Percentiles rank a stretch among this genome's conserved stretches.
Conservation (phyloP, 2,797 vertebrate species). For the Sarcoramphus papa region DNA sequence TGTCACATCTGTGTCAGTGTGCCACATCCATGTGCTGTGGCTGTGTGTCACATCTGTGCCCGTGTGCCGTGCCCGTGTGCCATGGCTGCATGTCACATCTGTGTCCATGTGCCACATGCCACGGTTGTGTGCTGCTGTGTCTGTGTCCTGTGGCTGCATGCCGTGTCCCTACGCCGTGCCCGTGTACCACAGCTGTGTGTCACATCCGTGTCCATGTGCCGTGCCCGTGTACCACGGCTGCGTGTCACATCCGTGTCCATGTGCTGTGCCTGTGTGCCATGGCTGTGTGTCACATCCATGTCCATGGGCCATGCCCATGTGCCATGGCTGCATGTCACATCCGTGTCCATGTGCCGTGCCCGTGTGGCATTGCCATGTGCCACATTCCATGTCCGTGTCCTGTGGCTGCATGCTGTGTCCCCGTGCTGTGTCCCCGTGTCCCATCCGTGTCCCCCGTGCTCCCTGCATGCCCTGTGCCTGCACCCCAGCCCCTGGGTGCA, state of each 20-base stretch:
- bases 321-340: neutral
- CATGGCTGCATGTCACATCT: fast-evolving
- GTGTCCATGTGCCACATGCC: no score
- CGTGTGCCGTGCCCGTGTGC: neutral
- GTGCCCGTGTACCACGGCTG: no score
- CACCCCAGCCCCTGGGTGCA: fast-evolving
- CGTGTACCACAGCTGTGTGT: neutral
- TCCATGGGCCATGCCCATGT: fast-evolving
- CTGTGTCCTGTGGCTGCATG: no score
- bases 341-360: neutral
- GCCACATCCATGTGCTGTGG: no score
- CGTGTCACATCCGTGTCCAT: neutral
- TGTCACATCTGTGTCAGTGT: neutral
- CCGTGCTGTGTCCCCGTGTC: neutral
- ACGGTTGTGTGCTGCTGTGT: no score
- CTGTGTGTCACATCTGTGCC: neutral
- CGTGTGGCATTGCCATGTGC: neutral
- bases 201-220: neutral
- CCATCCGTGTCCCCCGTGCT: neutral
- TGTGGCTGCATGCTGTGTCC: neutral
- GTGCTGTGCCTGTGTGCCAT: neutral
- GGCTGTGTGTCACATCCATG: no score
- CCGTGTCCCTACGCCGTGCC: no score
- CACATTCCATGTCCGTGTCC: neutral
- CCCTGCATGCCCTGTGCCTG: neutral